phyloP scores from a whole-genome alignment of 2,797 vertebrate species.

The Margarornis squamiger region DNA sequence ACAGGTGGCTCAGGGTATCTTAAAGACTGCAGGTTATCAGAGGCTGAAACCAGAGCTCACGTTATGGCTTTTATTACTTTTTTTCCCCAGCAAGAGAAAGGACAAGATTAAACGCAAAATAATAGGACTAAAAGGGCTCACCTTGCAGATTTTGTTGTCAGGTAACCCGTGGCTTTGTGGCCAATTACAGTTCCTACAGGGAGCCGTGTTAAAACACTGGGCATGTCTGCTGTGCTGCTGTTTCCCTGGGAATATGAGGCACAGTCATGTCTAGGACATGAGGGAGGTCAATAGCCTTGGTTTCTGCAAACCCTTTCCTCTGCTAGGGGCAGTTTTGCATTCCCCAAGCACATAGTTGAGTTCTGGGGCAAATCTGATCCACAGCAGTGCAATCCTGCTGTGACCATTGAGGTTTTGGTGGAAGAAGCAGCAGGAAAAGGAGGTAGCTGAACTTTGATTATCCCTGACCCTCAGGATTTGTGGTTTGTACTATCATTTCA shows the following conservation, averaged over 20 bases:
- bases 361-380: not conserved
- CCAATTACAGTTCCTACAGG: not conserved
- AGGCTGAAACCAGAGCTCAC: not conserved
- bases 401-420: not conserved
- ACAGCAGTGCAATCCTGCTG: not conserved
- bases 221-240: not conserved
- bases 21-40: not conserved
- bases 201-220: not conserved
- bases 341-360: fast-evolving
- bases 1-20: not conserved
- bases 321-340: not conserved
- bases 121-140: not conserved
- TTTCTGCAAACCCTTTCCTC: not conserved
- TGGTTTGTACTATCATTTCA: not conserved
- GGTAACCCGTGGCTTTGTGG: not conserved
- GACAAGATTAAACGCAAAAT: conserved; percentile 3
- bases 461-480: not conserved
- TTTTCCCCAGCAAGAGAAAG: not conserved
- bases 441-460: not conserved
- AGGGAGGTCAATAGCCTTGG: fast-evolving
- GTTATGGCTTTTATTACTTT: not conserved
- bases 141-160: not conserved
- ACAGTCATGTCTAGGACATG: fast-evolving
- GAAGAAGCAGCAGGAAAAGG: fast-evolving
- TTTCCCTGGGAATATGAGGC: not conserved